Evolutionary conservation across 2,113 vertebrate species (phyloP).

Genomic region (Mola mola): DNA sequence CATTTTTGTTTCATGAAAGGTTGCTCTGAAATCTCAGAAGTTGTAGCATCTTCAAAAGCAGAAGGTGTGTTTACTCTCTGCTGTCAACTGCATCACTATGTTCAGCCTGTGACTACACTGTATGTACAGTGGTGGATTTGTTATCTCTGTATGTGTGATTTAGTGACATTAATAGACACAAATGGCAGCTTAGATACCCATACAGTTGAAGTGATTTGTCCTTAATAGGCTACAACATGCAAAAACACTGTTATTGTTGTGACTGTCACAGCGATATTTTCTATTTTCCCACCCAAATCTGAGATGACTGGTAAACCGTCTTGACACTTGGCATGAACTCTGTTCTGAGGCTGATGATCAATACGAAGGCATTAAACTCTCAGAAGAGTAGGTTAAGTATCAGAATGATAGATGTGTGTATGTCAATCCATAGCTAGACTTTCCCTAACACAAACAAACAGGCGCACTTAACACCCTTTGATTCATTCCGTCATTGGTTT

Average conservation of each 20-base stretch:
- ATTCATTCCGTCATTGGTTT: conserved; percentile 51
- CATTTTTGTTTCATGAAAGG: conserved; percentile 9
- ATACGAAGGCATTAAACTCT: conserved; percentile 49
- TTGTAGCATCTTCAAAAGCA: conserved; percentile 28
- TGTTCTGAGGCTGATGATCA: conserved; percentile 28
- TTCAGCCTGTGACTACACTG: conserved; percentile 18
- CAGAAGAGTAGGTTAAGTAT: conserved; percentile 35
- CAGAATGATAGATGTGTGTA: conserved; percentile 52
- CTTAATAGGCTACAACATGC: neutral
- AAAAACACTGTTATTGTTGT: neutral
- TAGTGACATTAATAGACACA: neutral
- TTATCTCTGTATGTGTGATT: conserved; percentile 13
- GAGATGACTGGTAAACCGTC: conserved; percentile 16
- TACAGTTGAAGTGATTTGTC: conserved; percentile 7
- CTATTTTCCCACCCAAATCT: conserved; percentile 11
- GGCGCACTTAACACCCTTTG: conserved; percentile 52
- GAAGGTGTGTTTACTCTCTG: conserved; percentile 11
- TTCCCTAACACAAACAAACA: conserved; percentile 45
- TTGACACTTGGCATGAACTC: conserved; percentile 34
- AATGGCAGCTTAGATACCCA: conserved; percentile 1
- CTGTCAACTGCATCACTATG: conserved; percentile 1
- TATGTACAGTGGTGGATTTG: conserved; percentile 3
- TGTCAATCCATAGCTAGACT: conserved; percentile 38
- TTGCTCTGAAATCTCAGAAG: conserved; percentile 13
- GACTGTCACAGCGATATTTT: no score